Conservation (phyloP, 2,113 vertebrate genomes). For the Amblyopsis rosae region DNA sequence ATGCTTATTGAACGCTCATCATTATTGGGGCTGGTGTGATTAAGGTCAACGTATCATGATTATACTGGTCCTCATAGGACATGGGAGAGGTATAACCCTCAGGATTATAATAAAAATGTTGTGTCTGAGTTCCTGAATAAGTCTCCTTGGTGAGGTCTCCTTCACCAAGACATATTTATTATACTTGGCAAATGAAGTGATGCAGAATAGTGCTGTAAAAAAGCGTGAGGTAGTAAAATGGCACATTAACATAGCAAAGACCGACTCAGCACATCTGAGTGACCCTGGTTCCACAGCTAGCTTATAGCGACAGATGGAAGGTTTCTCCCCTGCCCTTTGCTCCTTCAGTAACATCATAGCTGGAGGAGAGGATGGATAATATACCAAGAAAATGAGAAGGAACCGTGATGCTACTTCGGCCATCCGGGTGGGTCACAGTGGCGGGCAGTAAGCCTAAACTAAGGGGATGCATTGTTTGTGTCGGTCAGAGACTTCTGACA, state of each 20-base stretch:
- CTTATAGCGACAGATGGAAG: not conserved
- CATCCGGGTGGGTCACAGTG: not conserved
- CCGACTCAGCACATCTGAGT: not conserved
- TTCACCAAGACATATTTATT: no score
- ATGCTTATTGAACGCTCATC: no score
- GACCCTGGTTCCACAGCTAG: not conserved
- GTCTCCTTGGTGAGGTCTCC: no score
- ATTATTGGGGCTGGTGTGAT: no score
- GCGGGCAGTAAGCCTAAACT: not conserved
- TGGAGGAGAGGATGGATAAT: not conserved
- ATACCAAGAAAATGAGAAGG: not conserved
- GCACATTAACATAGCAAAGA: conserved; percentile 3
- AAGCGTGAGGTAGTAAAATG: not conserved
- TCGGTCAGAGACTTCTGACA: not conserved
- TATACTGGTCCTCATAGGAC: no score
- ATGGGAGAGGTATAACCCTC: no score
- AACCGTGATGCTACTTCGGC: not conserved
- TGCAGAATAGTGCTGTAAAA: not conserved
- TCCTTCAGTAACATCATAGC: not conserved
- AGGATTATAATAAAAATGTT: no score
- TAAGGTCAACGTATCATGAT: no score
- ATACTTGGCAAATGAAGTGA: not conserved
- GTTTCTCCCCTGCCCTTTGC: not conserved
- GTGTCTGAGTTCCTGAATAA: no score
- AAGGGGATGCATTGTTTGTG: not conserved